Base-by-base conservation (phyloP, 1,140 invertebrate species). In the Pollicipes pollicipes region DNA sequence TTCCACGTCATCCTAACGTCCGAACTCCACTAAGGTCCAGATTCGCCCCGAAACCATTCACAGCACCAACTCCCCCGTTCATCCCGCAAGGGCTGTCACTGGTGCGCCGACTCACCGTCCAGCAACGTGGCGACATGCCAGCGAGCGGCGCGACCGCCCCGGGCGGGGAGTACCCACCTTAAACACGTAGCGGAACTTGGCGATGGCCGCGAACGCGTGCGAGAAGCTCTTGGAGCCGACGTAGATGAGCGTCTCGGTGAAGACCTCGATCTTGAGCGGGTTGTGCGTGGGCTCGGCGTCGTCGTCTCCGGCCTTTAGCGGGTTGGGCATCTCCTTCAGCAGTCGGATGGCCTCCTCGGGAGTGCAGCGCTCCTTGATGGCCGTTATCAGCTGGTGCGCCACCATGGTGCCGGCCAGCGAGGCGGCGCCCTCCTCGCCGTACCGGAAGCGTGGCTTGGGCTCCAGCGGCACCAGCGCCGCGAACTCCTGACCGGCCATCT, bases 211-310 rank as follows among this genome's bases (percentile, higher is more conserved):
- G 81, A 98, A 98, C 75, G 93, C 93, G 78, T 99, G 97, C 74
- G 94, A 97, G 77, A 98, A 96, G 77, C 94, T 97, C 82, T 98
- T 98, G 2, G 89, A 91, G 29, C 94, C 95, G 64, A 97, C 81
- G 78, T 95, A 90, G 0, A 99, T 82, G 70, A 99, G 80, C 0
- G 93, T 96, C 76, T 97, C 92, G 10, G 96, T 90, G 80, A 99
- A 98, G 0, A 99, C 91, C 77, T 97, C 93, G 67, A 99, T 96
- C 81, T 95, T 95, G 35, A 96, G 79, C 0, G 93, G 91, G 82
- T 96, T 95, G 77, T 89, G 89, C 32, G 85, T 86, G 31, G 81
- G 80, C 74, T 88, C 87, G 75, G 85, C 86, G 75, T 85, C 85
- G 27, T 27, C 63, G 63, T 27, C 63, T 4, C 6, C 63, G 3